phyloP scores from a whole-genome alignment of 2,113 vertebrate genomes.

The Leptocoma aspasia region DNA sequence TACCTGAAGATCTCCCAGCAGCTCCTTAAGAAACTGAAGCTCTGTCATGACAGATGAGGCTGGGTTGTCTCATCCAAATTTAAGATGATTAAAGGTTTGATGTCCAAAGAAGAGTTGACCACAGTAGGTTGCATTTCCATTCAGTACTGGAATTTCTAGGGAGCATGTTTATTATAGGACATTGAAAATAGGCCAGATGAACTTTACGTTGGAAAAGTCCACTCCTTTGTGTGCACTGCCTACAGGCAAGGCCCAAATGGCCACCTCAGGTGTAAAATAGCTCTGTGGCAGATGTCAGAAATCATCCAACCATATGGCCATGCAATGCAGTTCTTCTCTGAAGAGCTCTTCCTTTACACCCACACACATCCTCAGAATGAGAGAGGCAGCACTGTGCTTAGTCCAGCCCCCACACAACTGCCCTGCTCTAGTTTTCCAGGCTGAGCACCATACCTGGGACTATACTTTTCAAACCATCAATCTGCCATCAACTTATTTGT shows the following conservation, averaged over 20 bases:
- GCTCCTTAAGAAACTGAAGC: background rate
- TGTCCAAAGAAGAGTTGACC: background rate
- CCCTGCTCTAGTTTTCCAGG: background rate
- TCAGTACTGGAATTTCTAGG: background rate
- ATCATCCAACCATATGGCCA: background rate
- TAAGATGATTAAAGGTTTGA: background rate
- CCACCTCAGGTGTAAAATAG: background rate
- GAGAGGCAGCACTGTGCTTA: background rate
- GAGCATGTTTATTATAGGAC: background rate
- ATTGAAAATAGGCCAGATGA: background rate
- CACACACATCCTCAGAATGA: rapidly evolving
- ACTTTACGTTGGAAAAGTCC: background rate
- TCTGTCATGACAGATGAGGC: background rate
- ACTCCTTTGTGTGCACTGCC: background rate
- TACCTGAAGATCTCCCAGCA: background rate
- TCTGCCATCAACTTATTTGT: background rate
- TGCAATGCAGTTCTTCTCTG: background rate
- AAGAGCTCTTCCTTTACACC: background rate
- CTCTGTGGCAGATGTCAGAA: background rate
- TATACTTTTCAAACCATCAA: rapidly evolving
- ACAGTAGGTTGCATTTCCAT: background rate
- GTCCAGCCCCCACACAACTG: background rate
- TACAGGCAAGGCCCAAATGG: background rate
- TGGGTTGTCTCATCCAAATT: background rate
- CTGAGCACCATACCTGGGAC: background rate